Evolutionary conservation across 2,888 invertebrate genomes (phyloP).

Genomic region (Thalpophila matura): DNA sequence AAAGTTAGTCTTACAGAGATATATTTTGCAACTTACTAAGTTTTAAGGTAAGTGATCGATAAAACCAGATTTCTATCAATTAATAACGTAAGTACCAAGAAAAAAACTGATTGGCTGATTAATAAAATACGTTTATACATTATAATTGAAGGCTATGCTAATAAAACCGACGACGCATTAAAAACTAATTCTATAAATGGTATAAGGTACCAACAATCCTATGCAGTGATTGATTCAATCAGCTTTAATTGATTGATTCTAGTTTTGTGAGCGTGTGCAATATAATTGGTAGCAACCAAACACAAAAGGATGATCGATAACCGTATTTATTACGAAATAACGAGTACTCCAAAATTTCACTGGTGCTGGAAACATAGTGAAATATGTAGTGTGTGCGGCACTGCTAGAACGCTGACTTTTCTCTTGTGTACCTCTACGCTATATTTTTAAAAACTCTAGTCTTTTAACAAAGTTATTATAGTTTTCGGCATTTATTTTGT

Average conservation of each 20-base stretch:
- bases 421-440: too few relatives aligned
- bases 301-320: slow-evolving; percentile 59
- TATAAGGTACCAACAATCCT: slow-evolving; percentile 36
- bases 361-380: slow-evolving; percentile 63
- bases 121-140: slow-evolving; percentile 30
- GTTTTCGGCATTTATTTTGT: too few relatives aligned
- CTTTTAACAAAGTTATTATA: too few relatives aligned
- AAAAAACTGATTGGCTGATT: neutral
- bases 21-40: too few relatives aligned
- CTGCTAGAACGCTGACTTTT: neutral
- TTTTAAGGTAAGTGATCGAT: too few relatives aligned
- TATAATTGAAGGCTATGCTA: slow-evolving; percentile 23
- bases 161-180: slow-evolving; percentile 34
- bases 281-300: slow-evolving; percentile 50
- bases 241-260: slow-evolving; percentile 59
- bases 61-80: too few relatives aligned
- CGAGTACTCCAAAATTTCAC: slow-evolving; percentile 68
- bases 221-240: slow-evolving; percentile 52
- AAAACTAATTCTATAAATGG: slow-evolving; percentile 50
- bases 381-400: slow-evolving; percentile 1
- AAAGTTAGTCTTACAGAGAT: too few relatives aligned
- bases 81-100: too few relatives aligned
- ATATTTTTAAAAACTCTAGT: too few relatives aligned
- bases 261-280: slow-evolving; percentile 53
- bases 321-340: slow-evolving; percentile 64